A percentile compares a stretch with the other conserved stretches of the same genome.
Evolutionary conservation across 2,113 vertebrate species (phyloP).

Genomic region (Tragelaphus imberbis): DNA sequence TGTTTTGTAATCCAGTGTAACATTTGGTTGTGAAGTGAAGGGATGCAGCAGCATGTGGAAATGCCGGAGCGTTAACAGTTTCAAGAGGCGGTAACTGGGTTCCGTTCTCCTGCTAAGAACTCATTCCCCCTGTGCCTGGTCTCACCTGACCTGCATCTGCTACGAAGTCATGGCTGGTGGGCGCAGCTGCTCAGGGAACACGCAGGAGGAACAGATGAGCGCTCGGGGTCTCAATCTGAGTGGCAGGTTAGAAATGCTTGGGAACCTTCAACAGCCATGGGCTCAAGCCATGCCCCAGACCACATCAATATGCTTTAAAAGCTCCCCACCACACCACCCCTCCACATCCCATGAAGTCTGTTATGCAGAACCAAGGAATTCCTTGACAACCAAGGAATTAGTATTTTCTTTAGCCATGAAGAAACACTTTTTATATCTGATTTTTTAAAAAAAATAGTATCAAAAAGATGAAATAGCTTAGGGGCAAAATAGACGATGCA

Average conservation of each 20-base stretch:
- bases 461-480: neutral
- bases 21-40: neutral
- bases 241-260: neutral
- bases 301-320: neutral
- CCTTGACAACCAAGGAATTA: neutral
- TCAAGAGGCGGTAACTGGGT: neutral
- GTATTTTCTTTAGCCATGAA: neutral
- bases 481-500: neutral
- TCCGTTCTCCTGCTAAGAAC: neutral
- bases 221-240: neutral
- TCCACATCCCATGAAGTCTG: neutral
- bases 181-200: too few relatives aligned
- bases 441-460: neutral
- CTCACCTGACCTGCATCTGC: neutral
- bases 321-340: neutral
- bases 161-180: accelerated
- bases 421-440: neutral
- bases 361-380: neutral
- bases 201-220: neutral
- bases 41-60: neutral
- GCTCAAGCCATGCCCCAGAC: neutral
- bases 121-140: neutral
- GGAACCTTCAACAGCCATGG: neutral
- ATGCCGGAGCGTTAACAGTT: neutral
- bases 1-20: neutral